Evolutionary conservation across 2,888 invertebrate genomes (phyloP), one percentile per base, ranked within the genome.

Genomic region (Mechanitis mazaeus): DNA sequence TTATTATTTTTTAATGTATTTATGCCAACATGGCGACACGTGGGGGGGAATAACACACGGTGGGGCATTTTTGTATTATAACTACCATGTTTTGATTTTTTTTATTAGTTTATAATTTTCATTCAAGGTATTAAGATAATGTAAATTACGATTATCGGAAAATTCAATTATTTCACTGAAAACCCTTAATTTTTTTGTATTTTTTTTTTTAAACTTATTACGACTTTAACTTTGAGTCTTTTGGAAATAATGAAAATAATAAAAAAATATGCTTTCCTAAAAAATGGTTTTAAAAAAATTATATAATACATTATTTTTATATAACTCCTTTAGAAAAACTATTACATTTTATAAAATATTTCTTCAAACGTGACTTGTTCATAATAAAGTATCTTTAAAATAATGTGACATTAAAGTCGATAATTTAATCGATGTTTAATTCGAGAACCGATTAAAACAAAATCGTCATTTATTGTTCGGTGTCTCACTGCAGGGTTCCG

Each of bases 371-470:
- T 9, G 12, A 47, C 20, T 47, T 50, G 31, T 50, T 7, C 56
- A 33, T 12, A 45, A 45, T 45, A 56, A 45, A 11, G 31, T 45
- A 42, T 56, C 2, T 55, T 45, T 54, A 46, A 54, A 53, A 42
- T 5, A 45, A 46, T 58, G 50, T 20, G 11, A 33, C 12, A 46
- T 55, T n/a, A 56, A 45, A 50, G 50, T 50, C 50, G 28, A 61
- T 61, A 61, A 62, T 68, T 69, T 66, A 68, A 68, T 63, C 65
- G 65, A 66, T 69, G 60, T 55, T 58, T 61, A 65, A 64, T 71
- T 69, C 63, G 68, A 67, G 75, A 77, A 79, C 72, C 77, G 77
- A 82, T 82, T 80, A 75, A 74, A 77, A 75, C 71, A 72, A 72
- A 78, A 78, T 80, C 76, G 75, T 78, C 75, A 73, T 75, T 75